These are phyloP conservation scores for Rissa tridactyla DNA, from an alignment of 2,113 vertebrate species.

Conservation along the genomic window DNA sequence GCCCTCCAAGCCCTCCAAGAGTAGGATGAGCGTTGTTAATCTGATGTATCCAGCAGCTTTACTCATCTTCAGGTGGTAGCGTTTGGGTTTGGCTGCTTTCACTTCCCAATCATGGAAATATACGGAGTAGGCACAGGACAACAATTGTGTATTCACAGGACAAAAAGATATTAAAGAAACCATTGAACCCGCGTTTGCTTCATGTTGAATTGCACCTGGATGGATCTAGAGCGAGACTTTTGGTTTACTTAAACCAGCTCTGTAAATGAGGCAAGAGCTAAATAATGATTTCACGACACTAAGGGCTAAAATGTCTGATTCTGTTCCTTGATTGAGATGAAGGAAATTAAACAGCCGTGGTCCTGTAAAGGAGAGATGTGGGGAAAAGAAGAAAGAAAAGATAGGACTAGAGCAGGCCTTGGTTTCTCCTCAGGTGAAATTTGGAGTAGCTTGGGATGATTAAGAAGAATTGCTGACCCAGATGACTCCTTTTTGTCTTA, in stretches of 20 bases:
- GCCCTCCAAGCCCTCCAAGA: not conserved
- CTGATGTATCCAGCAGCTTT: not conserved
- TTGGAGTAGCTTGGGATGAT: not conserved
- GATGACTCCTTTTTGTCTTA: not conserved
- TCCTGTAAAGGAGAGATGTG: not conserved
- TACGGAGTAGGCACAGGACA: not conserved
- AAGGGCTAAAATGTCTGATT: not conserved
- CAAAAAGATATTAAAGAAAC: not conserved
- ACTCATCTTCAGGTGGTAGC: not conserved
- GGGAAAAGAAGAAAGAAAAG: not conserved
- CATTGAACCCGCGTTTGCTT: not conserved
- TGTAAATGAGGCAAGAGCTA: not conserved
- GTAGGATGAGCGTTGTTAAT: not conserved
- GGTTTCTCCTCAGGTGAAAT: not conserved
- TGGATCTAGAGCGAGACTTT: not conserved
- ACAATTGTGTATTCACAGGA: not conserved
- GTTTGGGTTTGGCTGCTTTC: not conserved
- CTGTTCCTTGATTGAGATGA: not conserved
- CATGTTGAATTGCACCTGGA: not conserved
- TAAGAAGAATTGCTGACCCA: not conserved
- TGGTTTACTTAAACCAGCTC: not conserved
- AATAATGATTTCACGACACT: not conserved
- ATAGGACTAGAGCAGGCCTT: not conserved
- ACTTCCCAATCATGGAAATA: not conserved
- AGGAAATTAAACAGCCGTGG: not conserved